phyloP scores from a whole-genome alignment of 2,797 vertebrate species.

The Schizothorax lantsangensis region DNA sequence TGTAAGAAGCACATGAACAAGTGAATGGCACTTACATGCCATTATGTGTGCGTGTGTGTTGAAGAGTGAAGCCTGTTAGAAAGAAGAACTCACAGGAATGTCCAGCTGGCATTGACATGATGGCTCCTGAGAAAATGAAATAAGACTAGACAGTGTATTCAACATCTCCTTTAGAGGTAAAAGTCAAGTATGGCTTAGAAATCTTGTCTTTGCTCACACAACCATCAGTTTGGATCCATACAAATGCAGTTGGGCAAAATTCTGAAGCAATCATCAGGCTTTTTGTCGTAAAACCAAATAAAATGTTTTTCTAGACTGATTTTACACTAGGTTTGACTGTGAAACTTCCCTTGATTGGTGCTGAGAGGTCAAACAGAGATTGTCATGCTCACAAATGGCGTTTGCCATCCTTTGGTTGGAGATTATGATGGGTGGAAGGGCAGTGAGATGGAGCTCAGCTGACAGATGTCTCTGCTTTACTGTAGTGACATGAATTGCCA shows the following conservation, averaged over 20 bases:
- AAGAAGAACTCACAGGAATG: conserved; percentile 13
- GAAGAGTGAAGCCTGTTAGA: background rate
- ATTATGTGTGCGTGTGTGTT: background rate
- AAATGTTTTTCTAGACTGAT: background rate
- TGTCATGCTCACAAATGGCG: background rate
- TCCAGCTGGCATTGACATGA: background rate
- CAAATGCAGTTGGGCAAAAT: background rate
- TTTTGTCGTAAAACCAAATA: background rate
- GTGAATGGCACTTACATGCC: background rate
- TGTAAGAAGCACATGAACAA: background rate
- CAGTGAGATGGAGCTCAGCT: background rate
- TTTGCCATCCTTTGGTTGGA: conserved; percentile 2
- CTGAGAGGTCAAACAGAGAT: conserved; percentile 5
- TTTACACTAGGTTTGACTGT: background rate
- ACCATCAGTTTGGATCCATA: background rate
- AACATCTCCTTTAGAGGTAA: background rate
- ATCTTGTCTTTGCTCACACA: background rate
- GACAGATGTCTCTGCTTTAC: conserved; percentile 33
- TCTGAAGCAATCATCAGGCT: background rate
- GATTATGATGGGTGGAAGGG: conserved; percentile 18
- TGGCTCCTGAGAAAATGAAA: background rate
- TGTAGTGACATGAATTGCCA: conserved; percentile 1
- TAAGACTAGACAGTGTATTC: background rate
- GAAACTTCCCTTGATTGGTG: background rate
- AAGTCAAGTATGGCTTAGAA: background rate